Percentiles rank a stretch among this genome's conserved stretches.
Conservation (phyloP, 1,140 invertebrate genomes). For the Orussus abietinus region DNA sequence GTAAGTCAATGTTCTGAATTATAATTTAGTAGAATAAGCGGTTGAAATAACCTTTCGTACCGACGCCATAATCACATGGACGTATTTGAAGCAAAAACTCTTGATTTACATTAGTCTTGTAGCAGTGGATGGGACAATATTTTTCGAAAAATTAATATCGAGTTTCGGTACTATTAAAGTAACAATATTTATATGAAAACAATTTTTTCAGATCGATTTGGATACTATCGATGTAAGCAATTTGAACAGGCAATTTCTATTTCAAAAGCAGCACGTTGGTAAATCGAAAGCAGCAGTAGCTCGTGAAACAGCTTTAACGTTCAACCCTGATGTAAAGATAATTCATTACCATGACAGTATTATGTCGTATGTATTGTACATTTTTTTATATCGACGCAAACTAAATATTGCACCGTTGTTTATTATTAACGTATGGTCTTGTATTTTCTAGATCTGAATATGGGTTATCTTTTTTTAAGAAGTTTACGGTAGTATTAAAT, state of each 20-base stretch:
- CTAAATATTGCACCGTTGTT: no score
- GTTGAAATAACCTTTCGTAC: not conserved
- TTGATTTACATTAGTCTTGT: no score
- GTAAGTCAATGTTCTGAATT: constrained; percentile 59
- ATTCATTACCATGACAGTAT: constrained; percentile 90
- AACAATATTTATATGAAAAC: not conserved
- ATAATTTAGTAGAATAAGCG: constrained; percentile 1
- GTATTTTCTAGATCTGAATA: constrained; percentile 75
- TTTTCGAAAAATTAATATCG: not conserved
- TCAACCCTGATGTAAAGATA: constrained; percentile 87
- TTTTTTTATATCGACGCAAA: constrained; percentile 9
- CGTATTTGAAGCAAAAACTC: no score
- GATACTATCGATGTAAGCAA: constrained; percentile 99
- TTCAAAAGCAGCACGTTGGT: constrained; percentile 96
- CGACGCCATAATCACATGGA: constrained; percentile 15
- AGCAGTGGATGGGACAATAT: no score
- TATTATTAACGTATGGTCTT: no score
- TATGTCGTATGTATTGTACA: constrained; percentile 66
- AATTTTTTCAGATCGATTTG: constrained; percentile 86
- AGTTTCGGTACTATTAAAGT: not conserved
- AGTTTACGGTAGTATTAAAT: constrained; percentile 92
- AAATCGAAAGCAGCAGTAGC: constrained; percentile 92
- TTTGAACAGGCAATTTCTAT: constrained; percentile 96
- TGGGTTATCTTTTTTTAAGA: constrained; percentile 87
- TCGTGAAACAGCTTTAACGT: constrained; percentile 80